A percentile compares a stretch with the other conserved stretches of the same genome.
phyloP scores from a whole-genome alignment of 1,140 invertebrate genomes.

The Gonioctena quinquepunctata region DNA sequence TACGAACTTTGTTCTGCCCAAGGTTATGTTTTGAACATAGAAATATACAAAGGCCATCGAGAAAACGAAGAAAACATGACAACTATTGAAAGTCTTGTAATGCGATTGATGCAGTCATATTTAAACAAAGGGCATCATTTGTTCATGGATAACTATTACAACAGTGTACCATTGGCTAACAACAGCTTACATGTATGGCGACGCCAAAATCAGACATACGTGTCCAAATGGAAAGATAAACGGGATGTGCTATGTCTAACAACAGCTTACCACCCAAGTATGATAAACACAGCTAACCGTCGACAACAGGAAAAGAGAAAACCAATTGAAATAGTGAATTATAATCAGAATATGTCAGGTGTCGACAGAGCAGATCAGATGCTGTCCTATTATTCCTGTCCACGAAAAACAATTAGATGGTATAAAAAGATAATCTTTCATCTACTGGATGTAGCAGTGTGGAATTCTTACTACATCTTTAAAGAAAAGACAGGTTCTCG shows the following conservation, averaged over 20 bases:
- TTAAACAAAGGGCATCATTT: conserved; percentile 19
- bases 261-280: conserved; percentile 29
- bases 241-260: conserved; percentile 44
- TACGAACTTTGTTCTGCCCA: conserved; percentile 4
- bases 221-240: conserved; percentile 52
- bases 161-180: conserved; percentile 19
- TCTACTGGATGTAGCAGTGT: neutral
- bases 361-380: conserved; percentile 20
- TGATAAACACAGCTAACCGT: conserved; percentile 21
- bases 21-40: conserved; percentile 18
- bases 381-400: neutral
- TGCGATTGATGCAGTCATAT: conserved; percentile 7
- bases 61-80: too few species aligned
- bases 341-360: conserved; percentile 34
- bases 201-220: conserved; percentile 13
- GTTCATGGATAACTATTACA: conserved; percentile 30
- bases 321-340: conserved; percentile 34
- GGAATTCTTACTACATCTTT: neutral
- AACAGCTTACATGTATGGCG: conserved; percentile 8
- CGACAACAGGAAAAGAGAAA: conserved; percentile 30
- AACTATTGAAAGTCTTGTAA: neutral
- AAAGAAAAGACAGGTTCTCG: too few species aligned
- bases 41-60: conserved; percentile 11
- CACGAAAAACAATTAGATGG: neutral
- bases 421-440: conserved; percentile 1